Evolutionary conservation across 2,113 vertebrate species (phyloP), one percentile per base, ranked within the genome.

Genomic region (Kryptolebias marmoratus): DNA sequence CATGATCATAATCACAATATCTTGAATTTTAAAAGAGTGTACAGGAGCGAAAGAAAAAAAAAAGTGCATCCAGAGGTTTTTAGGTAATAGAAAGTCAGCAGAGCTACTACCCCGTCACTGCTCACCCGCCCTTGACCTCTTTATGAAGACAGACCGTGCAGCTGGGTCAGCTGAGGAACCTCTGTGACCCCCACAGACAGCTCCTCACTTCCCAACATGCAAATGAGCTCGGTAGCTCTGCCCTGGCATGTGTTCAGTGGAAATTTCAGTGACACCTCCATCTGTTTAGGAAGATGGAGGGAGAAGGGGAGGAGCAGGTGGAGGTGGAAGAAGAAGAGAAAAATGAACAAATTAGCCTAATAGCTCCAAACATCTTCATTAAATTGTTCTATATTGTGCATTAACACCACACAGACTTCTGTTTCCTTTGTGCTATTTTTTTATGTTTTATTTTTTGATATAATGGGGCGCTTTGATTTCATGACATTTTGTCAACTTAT

Each of bases 221-320:
- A 90, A 86, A 92, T 90, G 66, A 89, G 68, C 22, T 18, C 1
- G 1, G 18, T 70, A 36, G 77, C 80, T 79, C 87, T 79, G 18
- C 82, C 86, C 66, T 60, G 74, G 61, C 80, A 75, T 70, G 74
- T 70, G 79, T 80, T 84, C 4, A 42, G 62, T 79, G 71, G 74
- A 87, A 77, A 73, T 71, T 61, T 53, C 69, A 69, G 60, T 92
- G 91, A 91, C 89, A 91, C 79, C 84, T 89, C 89, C 88, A 91
- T 92, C 88, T 92, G 89, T 83, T 92, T 69, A 22, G 52, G 5
- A 77, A 47, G 80, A 74, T 53, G 59, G 54, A 64, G 63, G 73
- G 42, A 58, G 36, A n/a, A 4, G 3, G 32, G 7, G 42, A 45
- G 59, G 59, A 69, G 79, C 3, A n/a, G 53, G 49, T 18, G 55